phyloP scores from a whole-genome alignment of 2,113 vertebrate species.

The Steatornis caripensis region DNA sequence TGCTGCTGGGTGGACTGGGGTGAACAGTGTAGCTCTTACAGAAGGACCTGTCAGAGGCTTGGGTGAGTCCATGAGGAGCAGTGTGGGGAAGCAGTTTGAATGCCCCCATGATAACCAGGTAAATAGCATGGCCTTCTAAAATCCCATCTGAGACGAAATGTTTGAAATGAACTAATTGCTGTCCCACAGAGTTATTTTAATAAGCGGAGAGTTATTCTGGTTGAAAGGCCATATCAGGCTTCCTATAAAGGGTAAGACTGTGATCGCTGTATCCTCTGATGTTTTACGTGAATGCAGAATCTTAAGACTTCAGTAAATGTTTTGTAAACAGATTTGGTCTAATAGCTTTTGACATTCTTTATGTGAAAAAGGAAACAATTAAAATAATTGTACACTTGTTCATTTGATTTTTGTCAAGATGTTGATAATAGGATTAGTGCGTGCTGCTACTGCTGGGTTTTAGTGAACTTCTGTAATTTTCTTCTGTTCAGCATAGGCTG shows the following conservation, averaged over 20 bases:
- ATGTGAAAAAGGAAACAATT: conserved; percentile 48
- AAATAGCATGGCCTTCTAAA: background rate
- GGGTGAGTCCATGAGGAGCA: rapidly evolving
- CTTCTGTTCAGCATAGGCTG: background rate
- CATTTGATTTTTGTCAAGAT: conserved; percentile 49
- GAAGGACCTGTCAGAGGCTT: background rate
- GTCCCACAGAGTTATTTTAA: background rate
- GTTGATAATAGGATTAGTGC: conserved; percentile 43
- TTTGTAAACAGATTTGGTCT: conserved; percentile 36
- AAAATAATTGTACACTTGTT: conserved; percentile 48
- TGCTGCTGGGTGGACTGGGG: background rate
- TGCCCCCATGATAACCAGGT: background rate
- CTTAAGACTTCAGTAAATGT: background rate
- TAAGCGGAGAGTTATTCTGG: background rate
- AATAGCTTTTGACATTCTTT: conserved; percentile 22
- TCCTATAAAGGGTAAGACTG: background rate
- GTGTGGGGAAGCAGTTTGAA: background rate
- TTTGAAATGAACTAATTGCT: background rate
- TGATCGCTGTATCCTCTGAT: background rate
- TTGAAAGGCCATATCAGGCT: background rate
- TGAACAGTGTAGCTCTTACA: background rate
- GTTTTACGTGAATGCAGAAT: background rate
- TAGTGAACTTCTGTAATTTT: background rate
- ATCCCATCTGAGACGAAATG: background rate
- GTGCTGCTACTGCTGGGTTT: background rate